A percentile compares a stretch with the other conserved stretches of the same genome.
These are phyloP conservation scores for Takifugu flavidus DNA, from an alignment of 2,113 vertebrate genomes.

Conservation along the genomic window DNA sequence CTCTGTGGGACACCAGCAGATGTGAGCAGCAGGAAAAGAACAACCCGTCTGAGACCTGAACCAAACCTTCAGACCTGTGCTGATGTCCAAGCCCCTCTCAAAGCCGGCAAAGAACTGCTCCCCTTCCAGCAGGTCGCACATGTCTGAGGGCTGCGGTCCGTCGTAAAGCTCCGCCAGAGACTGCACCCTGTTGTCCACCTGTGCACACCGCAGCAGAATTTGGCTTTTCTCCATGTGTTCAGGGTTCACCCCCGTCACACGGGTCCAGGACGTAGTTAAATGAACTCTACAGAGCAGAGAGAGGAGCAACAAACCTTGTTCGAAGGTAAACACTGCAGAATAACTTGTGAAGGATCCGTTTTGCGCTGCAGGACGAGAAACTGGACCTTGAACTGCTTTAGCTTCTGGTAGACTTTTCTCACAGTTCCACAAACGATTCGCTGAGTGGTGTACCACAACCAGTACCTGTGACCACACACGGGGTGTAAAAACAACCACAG, in stretches of 20 bases:
- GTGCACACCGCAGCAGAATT: conserved; percentile 4
- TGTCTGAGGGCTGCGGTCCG: conserved; percentile 92
- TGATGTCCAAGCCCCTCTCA: conserved; percentile 86
- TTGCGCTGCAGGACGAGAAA: conserved; percentile 91
- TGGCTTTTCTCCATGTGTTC: not conserved
- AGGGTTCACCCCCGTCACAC: not conserved
- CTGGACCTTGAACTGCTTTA: conserved; percentile 90
- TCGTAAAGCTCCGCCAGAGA: conserved; percentile 82
- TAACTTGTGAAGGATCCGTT: conserved; percentile 86
- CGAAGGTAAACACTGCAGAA: conserved; percentile 89
- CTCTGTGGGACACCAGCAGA: conserved; percentile 67
- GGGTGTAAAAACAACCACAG: not conserved
- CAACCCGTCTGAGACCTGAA: not conserved
- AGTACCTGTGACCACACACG: conserved; percentile 81
- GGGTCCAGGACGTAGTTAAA: no score
- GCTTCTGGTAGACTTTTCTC: conserved; percentile 83
- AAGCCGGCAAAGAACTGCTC: conserved; percentile 96
- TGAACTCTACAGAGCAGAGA: not conserved
- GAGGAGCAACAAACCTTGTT: conserved; percentile 76
- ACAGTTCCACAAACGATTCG: conserved; percentile 83
- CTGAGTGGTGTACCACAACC: conserved; percentile 95
- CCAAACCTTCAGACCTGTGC: conserved; percentile 76
- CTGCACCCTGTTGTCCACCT: conserved; percentile 82
- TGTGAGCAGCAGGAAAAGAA: not conserved
- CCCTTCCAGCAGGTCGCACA: conserved; percentile 91